Evolutionary conservation across 2,888 invertebrate species (phyloP).

Genomic region (Sesia bembeciformis): DNA sequence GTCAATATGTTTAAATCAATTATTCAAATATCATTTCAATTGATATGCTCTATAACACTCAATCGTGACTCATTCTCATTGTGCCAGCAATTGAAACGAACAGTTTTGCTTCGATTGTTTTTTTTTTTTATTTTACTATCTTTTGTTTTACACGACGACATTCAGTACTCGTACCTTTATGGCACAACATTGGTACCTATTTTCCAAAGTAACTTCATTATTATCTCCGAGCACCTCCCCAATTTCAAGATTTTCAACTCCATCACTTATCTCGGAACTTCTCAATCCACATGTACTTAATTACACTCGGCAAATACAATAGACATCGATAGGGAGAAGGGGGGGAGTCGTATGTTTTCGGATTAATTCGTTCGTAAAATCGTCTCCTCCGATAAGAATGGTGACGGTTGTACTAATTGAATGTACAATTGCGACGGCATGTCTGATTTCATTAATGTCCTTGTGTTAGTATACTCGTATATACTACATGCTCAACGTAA

Average conservation of each 20-base stretch:
- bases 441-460: slow-evolving; percentile 66
- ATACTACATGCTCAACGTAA: no score
- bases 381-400: slow-evolving; percentile 72
- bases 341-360: slow-evolving; percentile 72
- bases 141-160: no score
- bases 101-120: no score
- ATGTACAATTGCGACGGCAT: slow-evolving; percentile 69
- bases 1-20: neutral
- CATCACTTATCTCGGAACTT: slow-evolving; percentile 20
- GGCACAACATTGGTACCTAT: neutral
- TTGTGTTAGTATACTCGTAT: slow-evolving; percentile 35
- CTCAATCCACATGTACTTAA: slow-evolving; percentile 59
- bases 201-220: neutral
- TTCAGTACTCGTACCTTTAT: no score
- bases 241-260: slow-evolving; percentile 16
- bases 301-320: slow-evolving; percentile 66
- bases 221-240: neutral
- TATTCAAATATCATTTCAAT: neutral
- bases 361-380: slow-evolving; percentile 75
- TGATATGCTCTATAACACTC: no score
- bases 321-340: slow-evolving; percentile 12
- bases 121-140: no score
- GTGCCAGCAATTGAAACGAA: no score
- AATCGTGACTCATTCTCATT: no score
- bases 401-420: slow-evolving; percentile 72